Evolutionary conservation across 2,113 vertebrate species (phyloP).

Genomic region (Datnioides undecimradiatus): DNA sequence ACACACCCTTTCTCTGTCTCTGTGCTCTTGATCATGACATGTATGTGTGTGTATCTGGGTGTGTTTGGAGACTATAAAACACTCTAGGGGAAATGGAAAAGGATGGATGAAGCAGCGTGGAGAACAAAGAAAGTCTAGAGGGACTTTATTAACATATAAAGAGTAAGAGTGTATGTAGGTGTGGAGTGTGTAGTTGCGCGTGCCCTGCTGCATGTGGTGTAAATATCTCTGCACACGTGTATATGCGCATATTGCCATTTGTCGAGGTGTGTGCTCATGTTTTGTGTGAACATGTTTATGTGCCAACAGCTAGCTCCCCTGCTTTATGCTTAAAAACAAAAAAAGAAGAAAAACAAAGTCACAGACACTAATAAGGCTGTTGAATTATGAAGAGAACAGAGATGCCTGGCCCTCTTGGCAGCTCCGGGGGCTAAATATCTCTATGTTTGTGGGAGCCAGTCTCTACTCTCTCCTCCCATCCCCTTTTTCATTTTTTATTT

Average conservation of each 20-base stretch:
- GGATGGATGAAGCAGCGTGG: conserved; percentile 58
- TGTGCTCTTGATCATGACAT: conserved; percentile 39
- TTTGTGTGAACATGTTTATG: conserved; percentile 23
- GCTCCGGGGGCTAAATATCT: conserved; percentile 46
- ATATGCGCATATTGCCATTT: conserved; percentile 28
- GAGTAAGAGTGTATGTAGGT: conserved; percentile 51
- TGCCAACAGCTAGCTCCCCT: conserved; percentile 11
- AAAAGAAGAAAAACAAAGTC: conserved; percentile 53
- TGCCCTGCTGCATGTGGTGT: not conserved
- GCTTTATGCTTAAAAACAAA: conserved; percentile 38
- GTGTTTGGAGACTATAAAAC: conserved; percentile 40
- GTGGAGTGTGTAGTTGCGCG: conserved; percentile 9
- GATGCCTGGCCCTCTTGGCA: conserved; percentile 33
- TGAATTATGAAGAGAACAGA: conserved; percentile 63
- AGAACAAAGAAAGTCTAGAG: conserved; percentile 70
- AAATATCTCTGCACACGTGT: conserved; percentile 5
- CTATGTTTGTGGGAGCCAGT: conserved; percentile 28
- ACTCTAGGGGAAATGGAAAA: conserved; percentile 58
- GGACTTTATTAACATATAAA: conserved; percentile 78
- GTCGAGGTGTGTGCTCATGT: conserved; percentile 8
- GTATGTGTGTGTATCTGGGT: conserved; percentile 34
- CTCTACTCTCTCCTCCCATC: conserved; percentile 24
- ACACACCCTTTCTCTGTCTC: not conserved
- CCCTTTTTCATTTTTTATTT: conserved; percentile 40
- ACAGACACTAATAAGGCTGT: conserved; percentile 59